Base-by-base conservation (phyloP, 2,113 vertebrate genomes). In the Xenopus borealis region DNA sequence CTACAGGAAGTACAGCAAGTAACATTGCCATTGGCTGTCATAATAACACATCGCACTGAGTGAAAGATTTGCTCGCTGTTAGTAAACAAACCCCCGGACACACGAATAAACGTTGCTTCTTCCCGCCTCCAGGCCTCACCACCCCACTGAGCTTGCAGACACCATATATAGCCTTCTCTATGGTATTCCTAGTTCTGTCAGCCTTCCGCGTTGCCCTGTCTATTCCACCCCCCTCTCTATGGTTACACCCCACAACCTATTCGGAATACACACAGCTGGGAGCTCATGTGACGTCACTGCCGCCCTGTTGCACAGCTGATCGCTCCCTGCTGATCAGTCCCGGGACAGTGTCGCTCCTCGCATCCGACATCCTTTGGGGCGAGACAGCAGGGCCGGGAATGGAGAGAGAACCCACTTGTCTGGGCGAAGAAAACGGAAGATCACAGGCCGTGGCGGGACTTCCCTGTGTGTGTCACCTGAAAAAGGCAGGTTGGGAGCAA, bases 221-320 rank as follows among this genome's bases (percentile, higher is more conserved):
- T 50, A 12, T 50, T 0, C 0, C n/a, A 19, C 44, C 1, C 2
- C 13, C 68, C n/a, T 55, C 40, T 58, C 69, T 20, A 3, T 14
- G 53, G 14, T 44, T 10, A 18, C 30, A 3, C 12, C 27, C 46
- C 19, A n/a, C 57, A 8, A 10, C 16, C 19, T 44, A 27, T 10
- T 7, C 30, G 59, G 12, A 18, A 17, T 18, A 67, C 40, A 67
- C 9, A 61, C 64, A 20, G 66, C 7, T 12, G 7, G 50, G 78
- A 72, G 66, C 68, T 23, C 69, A 3, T 10, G 53, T 55, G 69
- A 53, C 50, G 50, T 59, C 66, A 50, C 33, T 11, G 53, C 52
- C 57, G 72, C 47, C 72, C 47, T 68, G 65, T 68, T 52, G 64
- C 72, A 68, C 72, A 75, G 72, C 66, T 75, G 65, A 69, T 69